Evolutionary conservation across 2,797 vertebrate genomes (phyloP), one percentile per base, ranked within the genome.

Genomic region (Loris lydekkerianus): DNA sequence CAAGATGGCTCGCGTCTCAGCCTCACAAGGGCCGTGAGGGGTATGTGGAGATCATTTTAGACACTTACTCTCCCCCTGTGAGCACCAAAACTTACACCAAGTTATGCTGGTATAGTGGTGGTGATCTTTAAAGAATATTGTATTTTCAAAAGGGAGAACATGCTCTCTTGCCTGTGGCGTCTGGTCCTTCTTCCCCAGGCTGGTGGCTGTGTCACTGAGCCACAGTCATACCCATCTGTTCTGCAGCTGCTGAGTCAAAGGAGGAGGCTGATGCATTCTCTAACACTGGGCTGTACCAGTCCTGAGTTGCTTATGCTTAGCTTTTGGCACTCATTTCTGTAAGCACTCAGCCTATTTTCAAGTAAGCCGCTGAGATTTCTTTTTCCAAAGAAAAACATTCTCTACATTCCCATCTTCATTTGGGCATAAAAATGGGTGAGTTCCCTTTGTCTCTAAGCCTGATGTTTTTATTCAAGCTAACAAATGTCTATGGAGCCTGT

Each of bases 341-440:
- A 97, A 96, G 89, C 97, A n/a, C 96, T 96, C 77, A 0, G 84
- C 69, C 82, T 9, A 27, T 89, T 98, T 96, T 83, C 88, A 90
- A 96, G 94, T 90, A 97, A 98, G 63, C 94, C 94, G 94, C 87
- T 92, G 95, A 98, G 96, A 98, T 96, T 97, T 96, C 94, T 94
- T 93, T 92, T 96, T 63, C 96, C 87, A 92, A 98, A 98, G 95
- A 87, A 98, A 98, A 97, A 97, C 97, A 98, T 98, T 98, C 97
- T 90, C 96, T 91, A 84, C 97, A 98, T 98, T 98, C 98, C 91
- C 98, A 85, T 92, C 95, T 96, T 98, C 97, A 76, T 97, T 92
- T 97, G 95, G 88, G 89, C 86, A 89, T 80, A 89, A 77, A 78
- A 86, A 92, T 92, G 93, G 87, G 83, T 80, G 58, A 31, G 1